These are phyloP conservation scores for Pelvicachromis taeniatus DNA, from an alignment of 2,113 vertebrate genomes.

Conservation along the genomic window DNA sequence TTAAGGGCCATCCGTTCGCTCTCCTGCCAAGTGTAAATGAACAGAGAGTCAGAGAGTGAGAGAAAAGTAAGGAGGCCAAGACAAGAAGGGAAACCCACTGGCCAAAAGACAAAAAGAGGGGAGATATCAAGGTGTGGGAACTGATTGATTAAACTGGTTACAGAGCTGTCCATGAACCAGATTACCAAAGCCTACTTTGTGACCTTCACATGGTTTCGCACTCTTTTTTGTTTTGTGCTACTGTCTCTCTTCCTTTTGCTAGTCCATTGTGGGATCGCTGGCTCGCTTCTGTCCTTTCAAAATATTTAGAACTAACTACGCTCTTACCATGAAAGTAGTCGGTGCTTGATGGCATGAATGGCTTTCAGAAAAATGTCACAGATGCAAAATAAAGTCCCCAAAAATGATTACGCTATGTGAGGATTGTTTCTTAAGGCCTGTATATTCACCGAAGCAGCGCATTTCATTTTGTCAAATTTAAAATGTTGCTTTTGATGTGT, in stretches of 20 bases:
- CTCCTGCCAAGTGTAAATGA: slow-evolving; percentile 37
- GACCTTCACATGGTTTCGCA: not conserved
- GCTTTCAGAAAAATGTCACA: not conserved
- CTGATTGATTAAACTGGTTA: slow-evolving; percentile 7
- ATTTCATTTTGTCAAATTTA: not conserved
- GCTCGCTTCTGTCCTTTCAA: not conserved
- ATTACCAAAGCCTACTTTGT: not conserved
- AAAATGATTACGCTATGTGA: not conserved
- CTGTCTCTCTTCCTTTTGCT: not conserved
- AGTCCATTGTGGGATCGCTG: not conserved
- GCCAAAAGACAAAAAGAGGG: not conserved
- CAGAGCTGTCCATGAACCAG: slow-evolving; percentile 12
- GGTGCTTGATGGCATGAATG: not conserved
- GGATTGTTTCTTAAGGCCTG: not conserved
- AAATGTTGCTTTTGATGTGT: not conserved
- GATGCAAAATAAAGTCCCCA: not conserved
- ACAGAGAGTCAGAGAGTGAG: not conserved
- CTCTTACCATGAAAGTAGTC: not conserved
- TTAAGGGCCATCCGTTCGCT: not conserved
- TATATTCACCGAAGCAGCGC: not conserved
- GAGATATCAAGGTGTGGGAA: not conserved
- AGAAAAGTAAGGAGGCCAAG: not conserved
- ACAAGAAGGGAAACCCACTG: not conserved
- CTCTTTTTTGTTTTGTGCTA: not conserved
- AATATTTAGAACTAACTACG: not conserved